A percentile compares a stretch with the other conserved stretches of the same genome.
These are phyloP conservation scores for Tromatobia lineatoria DNA, from an alignment of 2,888 invertebrate genomes.

Conservation along the genomic window DNA sequence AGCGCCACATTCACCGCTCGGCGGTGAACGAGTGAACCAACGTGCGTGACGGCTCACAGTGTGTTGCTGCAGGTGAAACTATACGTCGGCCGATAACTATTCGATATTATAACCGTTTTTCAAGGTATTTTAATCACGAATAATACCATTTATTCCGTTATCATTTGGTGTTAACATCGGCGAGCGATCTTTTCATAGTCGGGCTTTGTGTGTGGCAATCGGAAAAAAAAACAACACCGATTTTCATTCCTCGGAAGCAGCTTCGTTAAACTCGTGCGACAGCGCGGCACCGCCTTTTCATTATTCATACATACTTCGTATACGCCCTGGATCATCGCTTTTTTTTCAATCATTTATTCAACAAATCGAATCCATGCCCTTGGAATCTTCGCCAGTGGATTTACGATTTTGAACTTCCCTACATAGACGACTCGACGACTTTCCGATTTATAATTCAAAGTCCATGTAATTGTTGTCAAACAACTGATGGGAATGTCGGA, in stretches of 20 bases:
- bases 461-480: conserved; percentile 54
- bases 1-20: conserved; percentile 32
- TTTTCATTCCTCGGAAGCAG: conserved; percentile 11
- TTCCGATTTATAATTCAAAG: neutral
- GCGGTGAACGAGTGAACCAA: conserved; percentile 46
- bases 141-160: neutral
- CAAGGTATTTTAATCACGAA: conserved; percentile 30
- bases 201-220: neutral
- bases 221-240: conserved; percentile 5
- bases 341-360: conserved; percentile 20
- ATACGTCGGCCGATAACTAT: conserved; percentile 18
- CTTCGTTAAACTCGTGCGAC: conserved; percentile 66
- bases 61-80: conserved; percentile 25
- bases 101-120: conserved; percentile 15
- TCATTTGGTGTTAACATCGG: neutral
- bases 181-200: neutral
- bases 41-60: conserved; percentile 18
- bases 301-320: conserved; percentile 77
- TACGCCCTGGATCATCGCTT: conserved; percentile 74
- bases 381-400: neutral
- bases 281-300: conserved; percentile 82
- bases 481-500: conserved; percentile 14
- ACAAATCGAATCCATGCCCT: neutral
- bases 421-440: conserved; percentile 8
- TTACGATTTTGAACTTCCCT: neutral